A percentile compares a stretch with the other conserved stretches of the same genome.
phyloP scores from a whole-genome alignment of 2,797 vertebrate species.

The Oreochromis mossambicus region DNA sequence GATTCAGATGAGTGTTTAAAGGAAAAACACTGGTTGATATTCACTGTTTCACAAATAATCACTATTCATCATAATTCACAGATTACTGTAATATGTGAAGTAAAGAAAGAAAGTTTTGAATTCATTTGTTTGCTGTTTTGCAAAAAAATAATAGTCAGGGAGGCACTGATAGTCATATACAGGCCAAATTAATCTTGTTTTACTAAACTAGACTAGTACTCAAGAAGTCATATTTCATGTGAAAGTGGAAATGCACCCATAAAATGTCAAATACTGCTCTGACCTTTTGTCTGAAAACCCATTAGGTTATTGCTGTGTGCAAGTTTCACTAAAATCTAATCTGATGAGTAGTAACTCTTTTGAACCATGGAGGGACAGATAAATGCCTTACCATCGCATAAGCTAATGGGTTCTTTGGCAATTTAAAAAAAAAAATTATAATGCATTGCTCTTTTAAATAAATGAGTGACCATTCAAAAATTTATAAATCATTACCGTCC shows the following conservation, averaged over 20 bases:
- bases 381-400: not conserved
- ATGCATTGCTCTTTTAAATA: not conserved
- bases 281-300: not conserved
- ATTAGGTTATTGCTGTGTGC: not conserved
- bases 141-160: not conserved
- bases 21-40: not conserved
- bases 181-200: not conserved
- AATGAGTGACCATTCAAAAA: not conserved
- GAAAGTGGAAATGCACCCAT: not conserved
- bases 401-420: not conserved
- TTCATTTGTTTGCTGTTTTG: not conserved
- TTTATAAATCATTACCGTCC: not conserved
- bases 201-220: not conserved
- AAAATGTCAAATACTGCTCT: not conserved
- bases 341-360: not conserved
- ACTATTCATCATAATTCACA: not conserved
- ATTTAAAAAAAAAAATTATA: accelerated
- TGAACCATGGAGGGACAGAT: not conserved
- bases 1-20: not conserved
- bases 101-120: not conserved
- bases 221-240: not conserved
- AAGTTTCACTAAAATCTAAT: not conserved
- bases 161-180: not conserved
- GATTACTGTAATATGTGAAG: not conserved
- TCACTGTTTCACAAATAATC: not conserved